Evolutionary conservation across 2,888 invertebrate species (phyloP).

Genomic region (Diarsia mendica): DNA sequence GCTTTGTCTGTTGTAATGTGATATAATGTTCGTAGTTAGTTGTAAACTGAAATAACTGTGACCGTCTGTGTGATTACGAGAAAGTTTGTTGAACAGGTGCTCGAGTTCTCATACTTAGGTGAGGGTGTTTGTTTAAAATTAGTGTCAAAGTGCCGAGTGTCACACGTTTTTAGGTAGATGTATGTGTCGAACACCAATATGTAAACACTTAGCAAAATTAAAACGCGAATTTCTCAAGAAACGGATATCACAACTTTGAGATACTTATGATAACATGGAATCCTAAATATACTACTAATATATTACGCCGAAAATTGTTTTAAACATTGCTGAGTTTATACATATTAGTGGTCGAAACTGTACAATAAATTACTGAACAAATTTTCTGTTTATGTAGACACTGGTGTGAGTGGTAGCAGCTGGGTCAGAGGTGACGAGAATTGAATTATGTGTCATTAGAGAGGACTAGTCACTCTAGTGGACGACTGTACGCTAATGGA

Average conservation of each 20-base stretch:
- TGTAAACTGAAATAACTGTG: constrained; percentile 35
- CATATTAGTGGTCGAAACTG: no score
- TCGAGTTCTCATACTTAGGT: constrained; percentile 13
- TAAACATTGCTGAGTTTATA: no score
- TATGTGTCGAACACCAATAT: no score
- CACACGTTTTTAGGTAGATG: background rate
- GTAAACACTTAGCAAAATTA: no score
- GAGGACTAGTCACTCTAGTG: background rate
- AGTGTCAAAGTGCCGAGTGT: constrained; percentile 4
- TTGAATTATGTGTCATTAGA: background rate
- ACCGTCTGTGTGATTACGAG: constrained; percentile 33
- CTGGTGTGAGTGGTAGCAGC: background rate
- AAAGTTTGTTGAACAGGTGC: constrained; percentile 45
- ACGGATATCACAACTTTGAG: no score
- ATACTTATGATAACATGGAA: no score
- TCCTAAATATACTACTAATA: no score
- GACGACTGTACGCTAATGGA: background rate
- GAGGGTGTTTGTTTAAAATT: constrained; percentile 8
- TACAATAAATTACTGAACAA: background rate
- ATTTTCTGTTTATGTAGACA: background rate
- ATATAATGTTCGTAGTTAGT: constrained; percentile 43
- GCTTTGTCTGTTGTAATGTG: constrained; percentile 57
- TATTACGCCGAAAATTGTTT: no score
- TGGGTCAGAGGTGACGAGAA: background rate
- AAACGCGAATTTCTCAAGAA: no score